phyloP scores from a whole-genome alignment of 2,113 vertebrate genomes.

The Taxidea taxus region DNA sequence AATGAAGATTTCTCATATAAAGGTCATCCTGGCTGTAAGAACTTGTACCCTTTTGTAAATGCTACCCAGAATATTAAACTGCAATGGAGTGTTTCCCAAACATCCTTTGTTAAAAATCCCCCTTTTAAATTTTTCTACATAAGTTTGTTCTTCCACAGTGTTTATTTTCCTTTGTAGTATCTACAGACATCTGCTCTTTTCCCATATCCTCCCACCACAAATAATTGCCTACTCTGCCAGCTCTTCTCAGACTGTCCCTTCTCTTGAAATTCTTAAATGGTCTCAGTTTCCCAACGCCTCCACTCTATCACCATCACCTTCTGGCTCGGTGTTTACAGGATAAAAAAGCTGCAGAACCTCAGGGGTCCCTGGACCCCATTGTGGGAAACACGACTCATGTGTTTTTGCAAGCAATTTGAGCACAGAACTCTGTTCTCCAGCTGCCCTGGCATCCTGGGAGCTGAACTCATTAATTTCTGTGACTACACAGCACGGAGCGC shows the following conservation, averaged over 20 bases:
- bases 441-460: slow-evolving; percentile 7
- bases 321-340: slow-evolving; percentile 13
- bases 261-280: slow-evolving; percentile 3
- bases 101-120: slow-evolving; percentile 45
- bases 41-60: neutral
- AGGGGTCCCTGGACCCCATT: slow-evolving; percentile 33
- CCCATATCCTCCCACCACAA: slow-evolving; percentile 22
- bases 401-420: slow-evolving; percentile 53
- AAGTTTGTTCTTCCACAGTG: neutral
- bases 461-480: neutral
- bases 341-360: slow-evolving; percentile 46
- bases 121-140: neutral
- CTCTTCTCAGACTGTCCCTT: neutral
- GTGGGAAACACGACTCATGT: slow-evolving; percentile 42
- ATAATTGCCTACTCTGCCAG: neutral
- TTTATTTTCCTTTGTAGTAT: slow-evolving; percentile 50
- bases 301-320: neutral
- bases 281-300: neutral
- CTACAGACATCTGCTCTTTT: slow-evolving; percentile 40
- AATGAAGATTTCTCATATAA: neutral
- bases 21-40: slow-evolving; percentile 8
- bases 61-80: slow-evolving; percentile 5
- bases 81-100: slow-evolving; percentile 37
- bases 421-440: neutral
- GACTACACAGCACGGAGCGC: neutral